Base-by-base conservation (phyloP, 2,888 invertebrate species). In the Cryptosula pallasiana region DNA sequence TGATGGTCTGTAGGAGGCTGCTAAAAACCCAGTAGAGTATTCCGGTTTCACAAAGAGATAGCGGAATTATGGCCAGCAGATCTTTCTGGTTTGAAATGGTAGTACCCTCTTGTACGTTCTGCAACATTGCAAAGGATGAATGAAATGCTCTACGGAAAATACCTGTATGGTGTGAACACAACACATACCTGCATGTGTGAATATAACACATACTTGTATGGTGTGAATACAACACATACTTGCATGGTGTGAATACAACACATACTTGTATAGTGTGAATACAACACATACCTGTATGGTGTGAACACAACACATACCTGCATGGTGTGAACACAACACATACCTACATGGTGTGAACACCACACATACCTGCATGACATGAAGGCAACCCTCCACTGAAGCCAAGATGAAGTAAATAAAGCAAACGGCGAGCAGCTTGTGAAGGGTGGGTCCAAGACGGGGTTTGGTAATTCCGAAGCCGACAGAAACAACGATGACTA, bases 401-500 rank as follows among this genome's bases (percentile, higher is more conserved):
- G 92, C 93, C 71, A 95, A 87, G 34, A 91, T 84, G 78, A 93
- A 94, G 87, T 94, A 96, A 9, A 94, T 86, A 1, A 89, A 86
- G 1, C 95, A 95, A 57, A 92, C 90, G 71, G 91, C 91, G 32
- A 94, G 90, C 34, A 96, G 93, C 78, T 93, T 90, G 83, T 94
- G 94, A 71, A 96, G 87, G 78, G 93, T 91, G 13, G 93, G 90
- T 32, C 95, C 95, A 54, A 96, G 87, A 25, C 95, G 89, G 0
- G 95, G 95, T 83, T 95, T 95, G 76, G 95, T 95, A 78, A 96
- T 95, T 69, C 96, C 96, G 86, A 95, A 96, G 69, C 96, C 96
- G 69, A 96, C 88, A 75, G 94, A 94, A 74, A 95, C 95, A 73
- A 96, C 94, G 73, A 97, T 92, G 76, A 96, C 94, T 72, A 97